Conservation (phyloP, 2,888 invertebrate genomes). For the Ornithoptera alexandrae region DNA sequence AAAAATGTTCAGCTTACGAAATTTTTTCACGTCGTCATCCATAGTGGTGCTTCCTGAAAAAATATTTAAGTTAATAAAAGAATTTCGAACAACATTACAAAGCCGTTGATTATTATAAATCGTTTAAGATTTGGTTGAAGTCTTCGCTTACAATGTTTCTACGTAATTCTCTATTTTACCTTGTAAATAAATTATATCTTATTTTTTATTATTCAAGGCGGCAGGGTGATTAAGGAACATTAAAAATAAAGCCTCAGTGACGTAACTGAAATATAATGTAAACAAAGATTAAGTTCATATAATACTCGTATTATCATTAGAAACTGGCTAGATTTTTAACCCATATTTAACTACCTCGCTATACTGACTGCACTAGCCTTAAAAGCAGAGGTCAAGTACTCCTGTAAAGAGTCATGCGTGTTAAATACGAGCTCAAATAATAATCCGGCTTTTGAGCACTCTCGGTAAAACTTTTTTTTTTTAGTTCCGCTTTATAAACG, state of each 20-base stretch:
- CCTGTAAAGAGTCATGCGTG: conserved; percentile 24
- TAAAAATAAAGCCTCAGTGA: background rate
- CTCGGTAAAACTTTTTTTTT: conserved; percentile 26
- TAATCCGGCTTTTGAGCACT: conserved; percentile 26
- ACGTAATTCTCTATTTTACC: no score
- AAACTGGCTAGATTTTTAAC: conserved; percentile 15
- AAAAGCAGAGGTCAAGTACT: conserved; percentile 26
- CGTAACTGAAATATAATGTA: background rate
- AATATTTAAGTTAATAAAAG: background rate
- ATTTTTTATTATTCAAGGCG: no score
- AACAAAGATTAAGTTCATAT: background rate
- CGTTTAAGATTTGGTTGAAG: no score
- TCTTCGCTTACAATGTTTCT: no score
- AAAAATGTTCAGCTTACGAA: conserved; percentile 8
- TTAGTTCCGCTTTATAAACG: conserved; percentile 26
- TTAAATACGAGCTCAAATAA: conserved; percentile 27
- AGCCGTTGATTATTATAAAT: background rate
- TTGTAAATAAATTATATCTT: no score
- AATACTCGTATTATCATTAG: background rate
- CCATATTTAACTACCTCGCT: conserved; percentile 20
- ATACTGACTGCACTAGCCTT: conserved; percentile 16
- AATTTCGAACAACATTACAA: background rate
- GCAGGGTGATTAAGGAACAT: background rate
- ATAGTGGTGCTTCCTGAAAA: conserved; percentile 9
- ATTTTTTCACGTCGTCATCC: conserved; percentile 7